Conservation (phyloP, 1,140 invertebrate species). For the Scaptodrosophila lebanonensis region DNA sequence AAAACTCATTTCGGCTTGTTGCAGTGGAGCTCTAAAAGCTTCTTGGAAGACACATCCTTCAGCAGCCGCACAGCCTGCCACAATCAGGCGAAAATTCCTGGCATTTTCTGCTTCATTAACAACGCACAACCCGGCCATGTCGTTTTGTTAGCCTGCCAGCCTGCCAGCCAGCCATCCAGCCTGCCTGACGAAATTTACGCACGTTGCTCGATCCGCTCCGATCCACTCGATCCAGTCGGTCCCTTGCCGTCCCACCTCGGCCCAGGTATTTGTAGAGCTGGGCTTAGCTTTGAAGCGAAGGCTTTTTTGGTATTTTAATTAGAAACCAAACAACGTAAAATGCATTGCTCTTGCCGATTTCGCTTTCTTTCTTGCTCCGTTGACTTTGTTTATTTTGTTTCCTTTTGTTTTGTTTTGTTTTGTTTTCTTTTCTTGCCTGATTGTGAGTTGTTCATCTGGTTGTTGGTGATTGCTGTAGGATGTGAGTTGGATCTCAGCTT, state of each 20-base stretch:
- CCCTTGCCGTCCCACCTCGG: background rate
- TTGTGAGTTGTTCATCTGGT: slow-evolving; percentile 1
- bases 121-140: slow-evolving; percentile 66
- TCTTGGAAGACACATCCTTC: no score
- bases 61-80: slow-evolving; percentile 36
- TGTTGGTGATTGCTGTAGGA: no score
- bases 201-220: slow-evolving; percentile 17
- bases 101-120: slow-evolving; percentile 74
- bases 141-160: slow-evolving; percentile 51
- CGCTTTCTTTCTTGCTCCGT: slow-evolving; percentile 29
- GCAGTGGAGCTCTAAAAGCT: no score
- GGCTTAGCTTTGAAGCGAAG: slow-evolving; percentile 46
- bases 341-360: slow-evolving; percentile 53
- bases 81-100: slow-evolving; percentile 71
- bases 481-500: slow-evolving; percentile 33
- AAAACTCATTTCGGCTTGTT: slow-evolving; percentile 49
- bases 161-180: slow-evolving; percentile 35
- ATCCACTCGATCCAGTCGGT: background rate
- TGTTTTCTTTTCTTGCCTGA: slow-evolving; percentile 3
- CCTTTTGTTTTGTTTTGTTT: slow-evolving; percentile 31
- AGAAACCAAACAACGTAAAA: slow-evolving; percentile 69
- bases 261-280: slow-evolving; percentile 26
- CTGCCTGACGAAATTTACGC: slow-evolving; percentile 56
- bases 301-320: slow-evolving; percentile 70
- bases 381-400: no score